phyloP scores from a whole-genome alignment of 2,113 vertebrate species.

The Cyrtonyx montezumae region DNA sequence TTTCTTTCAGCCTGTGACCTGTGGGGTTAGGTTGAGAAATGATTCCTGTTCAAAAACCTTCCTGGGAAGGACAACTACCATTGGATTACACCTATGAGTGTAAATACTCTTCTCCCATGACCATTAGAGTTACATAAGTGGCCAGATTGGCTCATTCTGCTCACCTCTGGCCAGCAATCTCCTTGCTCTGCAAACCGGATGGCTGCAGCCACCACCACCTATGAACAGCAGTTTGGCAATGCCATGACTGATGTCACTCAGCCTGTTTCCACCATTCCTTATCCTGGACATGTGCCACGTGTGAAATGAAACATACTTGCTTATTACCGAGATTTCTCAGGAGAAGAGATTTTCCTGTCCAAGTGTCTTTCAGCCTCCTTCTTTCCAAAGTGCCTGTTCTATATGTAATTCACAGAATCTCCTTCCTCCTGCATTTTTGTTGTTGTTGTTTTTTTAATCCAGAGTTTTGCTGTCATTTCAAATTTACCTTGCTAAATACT shows the following conservation, averaged over 20 bases:
- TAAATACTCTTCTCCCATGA: background rate
- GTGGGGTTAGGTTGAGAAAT: background rate
- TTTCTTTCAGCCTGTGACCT: background rate
- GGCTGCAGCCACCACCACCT: background rate
- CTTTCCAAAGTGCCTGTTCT: background rate
- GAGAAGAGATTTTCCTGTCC: background rate
- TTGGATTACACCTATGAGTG: background rate
- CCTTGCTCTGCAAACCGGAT: background rate
- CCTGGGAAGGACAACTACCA: background rate
- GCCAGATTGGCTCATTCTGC: background rate
- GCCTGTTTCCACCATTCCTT: background rate
- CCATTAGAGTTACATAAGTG: background rate
- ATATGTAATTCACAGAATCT: background rate
- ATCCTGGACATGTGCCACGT: background rate
- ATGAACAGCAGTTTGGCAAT: background rate
- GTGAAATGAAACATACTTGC: background rate
- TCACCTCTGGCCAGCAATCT: background rate
- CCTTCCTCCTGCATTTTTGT: background rate
- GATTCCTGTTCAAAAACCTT: background rate
- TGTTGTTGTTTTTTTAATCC: background rate
- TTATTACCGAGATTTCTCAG: background rate
- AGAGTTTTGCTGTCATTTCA: background rate
- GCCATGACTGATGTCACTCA: background rate
- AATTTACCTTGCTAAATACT: conserved; percentile 3
- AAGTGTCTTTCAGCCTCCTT: background rate